Percentiles rank a stretch among this genome's conserved stretches.
These are phyloP conservation scores for Orchesella cincta DNA, from an alignment of 1,140 invertebrate genomes.

Conservation along the genomic window DNA sequence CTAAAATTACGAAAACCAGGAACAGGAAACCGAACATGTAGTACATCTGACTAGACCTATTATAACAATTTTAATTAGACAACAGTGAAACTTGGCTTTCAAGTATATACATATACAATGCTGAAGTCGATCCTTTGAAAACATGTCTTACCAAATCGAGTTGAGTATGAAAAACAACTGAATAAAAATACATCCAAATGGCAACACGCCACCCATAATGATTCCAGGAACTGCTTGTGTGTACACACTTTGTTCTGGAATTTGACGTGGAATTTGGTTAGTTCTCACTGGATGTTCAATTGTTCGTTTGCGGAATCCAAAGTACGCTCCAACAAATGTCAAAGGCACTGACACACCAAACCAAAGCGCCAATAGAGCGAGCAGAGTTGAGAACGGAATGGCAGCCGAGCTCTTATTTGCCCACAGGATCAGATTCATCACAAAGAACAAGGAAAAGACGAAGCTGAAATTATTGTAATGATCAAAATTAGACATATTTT, in stretches of 20 bases:
- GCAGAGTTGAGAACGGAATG: constrained; percentile 94
- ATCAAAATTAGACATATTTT: not conserved
- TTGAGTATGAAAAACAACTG: constrained; percentile 99
- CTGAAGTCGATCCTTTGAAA: not conserved
- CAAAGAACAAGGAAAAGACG: constrained; percentile 92
- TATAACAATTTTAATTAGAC: constrained; percentile 57
- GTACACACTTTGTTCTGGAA: constrained; percentile 96
- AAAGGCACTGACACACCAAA: constrained; percentile 97
- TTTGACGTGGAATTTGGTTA: constrained; percentile 97
- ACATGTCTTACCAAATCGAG: constrained; percentile 79
- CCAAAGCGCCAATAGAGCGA: constrained; percentile 94
- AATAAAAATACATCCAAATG: constrained; percentile 99
- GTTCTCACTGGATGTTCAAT: constrained; percentile 73
- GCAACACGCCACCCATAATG: constrained; percentile 96
- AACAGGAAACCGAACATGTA: constrained; percentile 99
- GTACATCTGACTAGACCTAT: constrained; percentile 90
- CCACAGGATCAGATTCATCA: constrained; percentile 96
- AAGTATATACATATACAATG: not conserved
- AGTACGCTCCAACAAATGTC: constrained; percentile 96
- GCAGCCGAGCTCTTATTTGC: constrained; percentile 91
- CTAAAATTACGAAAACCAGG: constrained; percentile 93
- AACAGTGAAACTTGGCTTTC: not conserved
- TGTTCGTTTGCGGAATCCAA: constrained; percentile 91
- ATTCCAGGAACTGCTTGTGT: constrained; percentile 85
- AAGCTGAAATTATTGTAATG: constrained; percentile 71